A percentile compares a stretch with the other conserved stretches of the same genome.
These are phyloP conservation scores for Hippocampus kuda DNA, from an alignment of 2,797 vertebrate species.

Conservation along the genomic window DNA sequence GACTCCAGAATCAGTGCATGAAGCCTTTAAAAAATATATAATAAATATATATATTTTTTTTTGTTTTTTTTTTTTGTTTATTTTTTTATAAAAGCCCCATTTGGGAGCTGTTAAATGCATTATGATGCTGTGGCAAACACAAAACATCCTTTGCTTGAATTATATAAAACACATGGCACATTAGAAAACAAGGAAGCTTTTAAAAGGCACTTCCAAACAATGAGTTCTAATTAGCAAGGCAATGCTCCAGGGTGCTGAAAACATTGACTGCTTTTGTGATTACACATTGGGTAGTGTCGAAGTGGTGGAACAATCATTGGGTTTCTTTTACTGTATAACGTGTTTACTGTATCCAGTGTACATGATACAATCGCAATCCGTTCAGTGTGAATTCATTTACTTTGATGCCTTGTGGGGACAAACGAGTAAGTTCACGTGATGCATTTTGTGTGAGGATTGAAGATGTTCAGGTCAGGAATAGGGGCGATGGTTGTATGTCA, in stretches of 20 bases:
- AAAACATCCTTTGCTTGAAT: slow-evolving; percentile 60
- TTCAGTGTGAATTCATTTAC: background rate
- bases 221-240: slow-evolving; percentile 64
- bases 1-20: slow-evolving; percentile 45
- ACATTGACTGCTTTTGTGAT: slow-evolving; percentile 59
- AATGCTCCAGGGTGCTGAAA: slow-evolving; percentile 60
- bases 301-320: slow-evolving; percentile 33
- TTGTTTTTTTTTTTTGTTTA: slow-evolving; percentile 13
- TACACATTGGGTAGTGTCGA: slow-evolving; percentile 45
- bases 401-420: background rate
- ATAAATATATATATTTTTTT: slow-evolving; percentile 4
- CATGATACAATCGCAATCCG: slow-evolving; percentile 4
- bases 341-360: slow-evolving; percentile 9
- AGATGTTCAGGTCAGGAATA: background rate
- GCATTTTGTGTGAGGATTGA: background rate
- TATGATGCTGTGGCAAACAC: slow-evolving; percentile 60
- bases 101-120: slow-evolving; percentile 63
- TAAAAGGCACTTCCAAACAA: slow-evolving; percentile 67
- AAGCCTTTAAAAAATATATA: slow-evolving; percentile 18
- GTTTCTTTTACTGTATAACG: slow-evolving; percentile 10
- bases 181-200: slow-evolving; percentile 64
- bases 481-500: background rate
- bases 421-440: slow-evolving; percentile 1
- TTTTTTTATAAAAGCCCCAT: slow-evolving; percentile 39
- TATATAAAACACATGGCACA: slow-evolving; percentile 40